phyloP scores from a whole-genome alignment of 2,888 invertebrate species.

The Diplazon laetatorius region DNA sequence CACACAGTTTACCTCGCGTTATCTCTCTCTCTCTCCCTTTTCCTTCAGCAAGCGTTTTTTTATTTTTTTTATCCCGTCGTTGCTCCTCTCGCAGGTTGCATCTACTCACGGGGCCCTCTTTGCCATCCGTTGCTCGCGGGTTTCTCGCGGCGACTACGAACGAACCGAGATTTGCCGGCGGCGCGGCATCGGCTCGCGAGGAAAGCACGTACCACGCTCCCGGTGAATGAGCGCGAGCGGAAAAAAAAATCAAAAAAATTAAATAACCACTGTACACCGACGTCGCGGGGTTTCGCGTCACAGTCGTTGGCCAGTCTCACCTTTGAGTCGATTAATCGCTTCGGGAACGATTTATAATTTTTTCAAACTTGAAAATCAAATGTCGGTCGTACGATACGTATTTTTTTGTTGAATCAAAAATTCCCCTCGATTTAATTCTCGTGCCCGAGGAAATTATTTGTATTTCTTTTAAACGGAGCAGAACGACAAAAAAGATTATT shows the following conservation, averaged over 20 bases:
- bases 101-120: not conserved
- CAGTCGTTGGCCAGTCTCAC: slow-evolving; percentile 20
- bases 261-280: not conserved
- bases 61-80: slow-evolving; percentile 49
- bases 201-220: slow-evolving; percentile 57
- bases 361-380: too few relatives aligned
- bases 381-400: too few relatives aligned
- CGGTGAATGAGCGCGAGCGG: slow-evolving; percentile 58
- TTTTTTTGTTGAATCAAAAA: too few relatives aligned
- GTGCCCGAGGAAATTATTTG: too few relatives aligned
- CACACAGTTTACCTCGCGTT: slow-evolving; percentile 38
- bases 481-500: too few relatives aligned
- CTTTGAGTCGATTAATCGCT: too few relatives aligned
- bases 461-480: too few relatives aligned
- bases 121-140: too few relatives aligned
- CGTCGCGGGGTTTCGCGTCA: not conserved
- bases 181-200: slow-evolving; percentile 15
- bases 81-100: slow-evolving; percentile 15
- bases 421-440: too few relatives aligned
- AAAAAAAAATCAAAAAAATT: slow-evolving; percentile 40
- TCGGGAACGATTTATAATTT: too few relatives aligned
- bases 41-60: too few relatives aligned
- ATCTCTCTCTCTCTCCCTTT: slow-evolving; percentile 56
- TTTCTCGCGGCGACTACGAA: not conserved
- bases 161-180: slow-evolving; percentile 33